A percentile compares a stretch with the other conserved stretches of the same genome.
Conservation (phyloP, 2,888 invertebrate genomes). For the Buathra laborator region DNA sequence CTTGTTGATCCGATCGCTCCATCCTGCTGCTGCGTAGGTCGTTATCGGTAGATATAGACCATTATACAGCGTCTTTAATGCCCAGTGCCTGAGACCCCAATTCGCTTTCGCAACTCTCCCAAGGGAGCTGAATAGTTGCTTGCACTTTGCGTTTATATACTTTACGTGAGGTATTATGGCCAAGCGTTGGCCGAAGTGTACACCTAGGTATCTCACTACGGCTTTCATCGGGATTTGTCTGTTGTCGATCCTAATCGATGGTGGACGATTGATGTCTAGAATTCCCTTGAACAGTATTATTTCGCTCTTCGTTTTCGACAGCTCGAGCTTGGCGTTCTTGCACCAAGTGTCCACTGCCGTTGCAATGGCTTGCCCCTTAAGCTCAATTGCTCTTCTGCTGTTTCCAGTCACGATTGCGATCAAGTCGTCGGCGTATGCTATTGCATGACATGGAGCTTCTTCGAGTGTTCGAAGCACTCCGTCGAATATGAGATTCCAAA, state of each 20-base stretch:
- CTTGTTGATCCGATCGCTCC: constrained; percentile 33
- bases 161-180: constrained; percentile 35
- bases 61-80: constrained; percentile 45
- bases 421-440: constrained; percentile 68
- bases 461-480: constrained; percentile 47
- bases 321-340: neutral
- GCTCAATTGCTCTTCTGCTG: neutral
- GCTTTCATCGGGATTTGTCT: constrained; percentile 1
- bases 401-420: constrained; percentile 44
- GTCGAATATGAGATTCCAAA: constrained; percentile 68
- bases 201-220: constrained; percentile 37
- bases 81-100: constrained; percentile 52
- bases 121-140: constrained; percentile 10
- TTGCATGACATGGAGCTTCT: constrained; percentile 22
- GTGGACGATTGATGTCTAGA: neutral
- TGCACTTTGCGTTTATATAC: neutral
- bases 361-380: neutral
- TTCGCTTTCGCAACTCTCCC: constrained; percentile 48
- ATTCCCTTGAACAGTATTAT: constrained; percentile 40
- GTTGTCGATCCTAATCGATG: neutral
- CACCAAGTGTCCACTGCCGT: constrained; percentile 41
- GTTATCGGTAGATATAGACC: constrained; percentile 47
- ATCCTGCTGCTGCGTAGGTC: constrained; percentile 54
- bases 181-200: constrained; percentile 47
- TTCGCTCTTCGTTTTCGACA: constrained; percentile 48